These are phyloP conservation scores for Dinomys branickii DNA, from an alignment of 2,113 vertebrate species.

Conservation along the genomic window DNA sequence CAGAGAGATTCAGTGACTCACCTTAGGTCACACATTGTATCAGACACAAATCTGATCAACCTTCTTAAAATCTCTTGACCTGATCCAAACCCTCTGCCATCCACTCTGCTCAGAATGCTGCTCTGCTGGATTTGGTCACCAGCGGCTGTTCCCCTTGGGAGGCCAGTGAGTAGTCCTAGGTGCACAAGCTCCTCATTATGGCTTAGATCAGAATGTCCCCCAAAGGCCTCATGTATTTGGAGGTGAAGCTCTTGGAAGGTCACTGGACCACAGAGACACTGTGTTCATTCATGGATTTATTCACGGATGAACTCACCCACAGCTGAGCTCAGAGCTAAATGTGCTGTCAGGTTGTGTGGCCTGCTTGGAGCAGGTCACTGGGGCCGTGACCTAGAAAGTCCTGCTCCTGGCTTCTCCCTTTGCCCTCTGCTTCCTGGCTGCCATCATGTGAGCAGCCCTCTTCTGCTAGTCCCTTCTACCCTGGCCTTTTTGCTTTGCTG, in stretches of 20 bases:
- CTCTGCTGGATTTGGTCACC: background rate
- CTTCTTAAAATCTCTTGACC: background rate
- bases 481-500: background rate
- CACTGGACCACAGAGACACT: background rate
- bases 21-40: background rate
- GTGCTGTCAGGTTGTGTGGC: background rate
- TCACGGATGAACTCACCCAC: background rate
- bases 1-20: background rate
- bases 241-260: background rate
- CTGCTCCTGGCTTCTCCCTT: background rate
- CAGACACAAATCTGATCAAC: background rate
- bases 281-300: background rate
- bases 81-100: background rate
- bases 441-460: background rate
- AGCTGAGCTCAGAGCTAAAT: background rate
- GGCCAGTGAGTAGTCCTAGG: background rate
- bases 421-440: background rate
- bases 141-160: background rate
- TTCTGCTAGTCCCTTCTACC: background rate
- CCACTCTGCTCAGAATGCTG: no score
- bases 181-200: rapidly evolving
- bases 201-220: background rate
- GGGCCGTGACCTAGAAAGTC: background rate
- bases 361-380: background rate
- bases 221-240: background rate